Evolutionary conservation across 2,888 invertebrate species (phyloP).

Genomic region (Axea sp.): DNA sequence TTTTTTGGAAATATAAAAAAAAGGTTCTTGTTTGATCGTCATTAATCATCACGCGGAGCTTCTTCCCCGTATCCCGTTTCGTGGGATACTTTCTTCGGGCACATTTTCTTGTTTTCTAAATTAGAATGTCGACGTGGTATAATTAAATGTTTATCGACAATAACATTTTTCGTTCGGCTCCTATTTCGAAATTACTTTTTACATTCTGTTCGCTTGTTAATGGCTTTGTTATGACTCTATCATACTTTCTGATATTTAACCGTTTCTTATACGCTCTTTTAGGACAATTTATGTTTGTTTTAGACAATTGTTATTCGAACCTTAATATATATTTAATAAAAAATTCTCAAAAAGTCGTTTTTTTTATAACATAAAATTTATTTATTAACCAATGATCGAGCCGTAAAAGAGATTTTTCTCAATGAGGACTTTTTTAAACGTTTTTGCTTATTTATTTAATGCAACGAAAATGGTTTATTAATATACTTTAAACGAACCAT

Average conservation of each 20-base stretch:
- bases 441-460: no score
- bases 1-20: constrained; percentile 27
- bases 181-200: constrained; percentile 31
- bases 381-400: no score
- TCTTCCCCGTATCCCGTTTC: constrained; percentile 8
- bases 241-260: constrained; percentile 16
- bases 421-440: no score
- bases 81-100: constrained; percentile 21
- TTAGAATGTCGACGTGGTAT: constrained; percentile 26
- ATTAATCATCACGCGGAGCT: constrained; percentile 46
- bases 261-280: no score
- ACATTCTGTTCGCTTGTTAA: background rate
- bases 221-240: constrained; percentile 19
- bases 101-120: constrained; percentile 34
- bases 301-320: no score
- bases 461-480: no score
- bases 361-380: no score
- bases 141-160: constrained; percentile 45
- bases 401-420: no score
- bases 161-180: constrained; percentile 28
- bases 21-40: constrained; percentile 36
- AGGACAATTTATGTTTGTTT: no score
- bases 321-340: no score
- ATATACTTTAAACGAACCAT: no score
- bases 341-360: no score